Evolutionary conservation across 2,113 vertebrate species (phyloP), one percentile per base, ranked within the genome.

Genomic region (Heloderma charlesbogerti): DNA sequence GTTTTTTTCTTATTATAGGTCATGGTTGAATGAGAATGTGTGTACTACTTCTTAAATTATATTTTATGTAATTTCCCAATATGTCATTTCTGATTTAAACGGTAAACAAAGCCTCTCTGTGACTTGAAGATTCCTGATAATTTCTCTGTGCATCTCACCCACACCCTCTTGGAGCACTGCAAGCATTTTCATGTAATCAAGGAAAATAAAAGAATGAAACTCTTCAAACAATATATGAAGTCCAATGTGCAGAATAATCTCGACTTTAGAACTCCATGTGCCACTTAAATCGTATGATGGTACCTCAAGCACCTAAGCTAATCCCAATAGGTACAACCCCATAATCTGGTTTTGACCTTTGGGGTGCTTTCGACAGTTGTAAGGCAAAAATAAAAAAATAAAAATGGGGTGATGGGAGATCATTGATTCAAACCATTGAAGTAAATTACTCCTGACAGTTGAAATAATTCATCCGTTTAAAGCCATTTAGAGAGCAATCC

Each of bases 51-150:
- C 74, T 69, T 88, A 40, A 84, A n/a, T 57, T 57, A 18, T 69
- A 37, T 85, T 88, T 88, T 60, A 75, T 71, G 37, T 88, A 88
- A 85, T 88, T 81, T 91, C 63, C 72, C 86, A 88, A 45, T 75
- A 84, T 88, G 72, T 69, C 72, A 91, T 79, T 84, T 90, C 60
- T 86, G 48, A 90, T 90, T n/a, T 90, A 79, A 54, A 34, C 66
- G 71, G 51, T 54, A 77, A 45, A 60, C 60, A 85, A 60, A 91
- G 80, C 18, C 82, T 69, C 83, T 85, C 83, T 90, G 60, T 78
- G n/a, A 54, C 45, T 78, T 69, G 34, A 69, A 90, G 63, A 29
- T 80, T 90, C 48, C 45, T 86, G 84, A 79, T 75, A 90, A 69
- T 86, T 80, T 90, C 60, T 90, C 60, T 37, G 82, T 51, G 48